These are phyloP conservation scores for Pseudonaja textilis DNA, from an alignment of 2,113 vertebrate species.

Conservation along the genomic window DNA sequence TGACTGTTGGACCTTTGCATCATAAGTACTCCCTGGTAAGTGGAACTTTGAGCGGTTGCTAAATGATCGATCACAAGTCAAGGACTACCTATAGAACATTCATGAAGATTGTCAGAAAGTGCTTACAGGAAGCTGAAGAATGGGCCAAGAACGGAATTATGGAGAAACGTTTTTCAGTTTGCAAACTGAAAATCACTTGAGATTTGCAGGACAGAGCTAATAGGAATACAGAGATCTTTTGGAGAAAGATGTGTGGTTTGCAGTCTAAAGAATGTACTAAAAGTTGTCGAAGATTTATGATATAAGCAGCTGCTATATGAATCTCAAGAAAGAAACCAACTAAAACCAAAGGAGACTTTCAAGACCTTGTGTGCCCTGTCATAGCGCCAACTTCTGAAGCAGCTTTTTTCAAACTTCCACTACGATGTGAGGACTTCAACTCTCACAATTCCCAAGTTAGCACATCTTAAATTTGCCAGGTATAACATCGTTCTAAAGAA, in stretches of 20 bases:
- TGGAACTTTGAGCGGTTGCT: not conserved
- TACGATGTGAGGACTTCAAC: not conserved
- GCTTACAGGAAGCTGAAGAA: not conserved
- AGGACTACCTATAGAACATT: not conserved
- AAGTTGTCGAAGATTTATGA: not conserved
- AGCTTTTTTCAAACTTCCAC: not conserved
- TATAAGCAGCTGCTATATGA: not conserved
- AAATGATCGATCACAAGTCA: not conserved
- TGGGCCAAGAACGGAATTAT: not conserved
- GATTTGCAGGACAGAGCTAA: not conserved
- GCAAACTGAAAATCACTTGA: not conserved
- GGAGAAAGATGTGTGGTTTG: not conserved
- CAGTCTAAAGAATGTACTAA: not conserved
- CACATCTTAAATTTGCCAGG: not conserved
- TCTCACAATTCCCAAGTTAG: not conserved
- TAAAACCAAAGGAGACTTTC: not conserved
- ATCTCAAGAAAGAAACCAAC: not conserved
- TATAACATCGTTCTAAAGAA: not conserved
- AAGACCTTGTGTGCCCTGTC: not conserved
- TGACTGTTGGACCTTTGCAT: not conserved
- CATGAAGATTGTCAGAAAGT: not conserved
- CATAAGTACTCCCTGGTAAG: not conserved
- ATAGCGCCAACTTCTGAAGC: not conserved
- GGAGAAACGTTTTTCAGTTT: not conserved
- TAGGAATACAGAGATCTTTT: not conserved